A percentile compares a stretch with the other conserved stretches of the same genome.
Conservation (phyloP, 2,797 vertebrate genomes). For the Anguilla pacifica region DNA sequence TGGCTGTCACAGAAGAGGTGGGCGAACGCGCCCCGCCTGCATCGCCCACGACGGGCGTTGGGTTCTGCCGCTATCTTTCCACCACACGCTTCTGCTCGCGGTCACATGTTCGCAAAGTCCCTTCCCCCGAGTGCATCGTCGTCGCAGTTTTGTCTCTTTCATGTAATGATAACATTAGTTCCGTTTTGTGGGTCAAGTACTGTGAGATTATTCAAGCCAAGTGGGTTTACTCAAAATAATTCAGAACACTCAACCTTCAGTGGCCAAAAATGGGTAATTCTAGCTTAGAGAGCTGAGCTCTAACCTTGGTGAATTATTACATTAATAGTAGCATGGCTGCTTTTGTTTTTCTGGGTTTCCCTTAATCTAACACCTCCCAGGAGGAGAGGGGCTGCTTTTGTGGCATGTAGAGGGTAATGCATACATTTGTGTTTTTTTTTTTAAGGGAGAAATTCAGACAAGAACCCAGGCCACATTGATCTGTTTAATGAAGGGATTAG, state of each 20-base stretch:
- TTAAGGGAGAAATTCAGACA: not conserved
- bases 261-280: not conserved
- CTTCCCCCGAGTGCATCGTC: too few species aligned
- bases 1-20: not conserved
- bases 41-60: not conserved
- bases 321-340: constrained; percentile 3
- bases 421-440: not conserved
- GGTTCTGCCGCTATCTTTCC: not conserved
- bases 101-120: not conserved
- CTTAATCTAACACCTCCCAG: not conserved
- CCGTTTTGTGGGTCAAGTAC: not conserved
- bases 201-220: constrained; percentile 11
- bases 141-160: not conserved
- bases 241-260: not conserved
- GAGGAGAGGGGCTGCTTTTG: not conserved
- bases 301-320: not conserved
- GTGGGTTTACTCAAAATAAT: not conserved
- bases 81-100: not conserved
- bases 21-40: not conserved
- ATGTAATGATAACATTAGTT: constrained; percentile 17
- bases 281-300: not conserved
- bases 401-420: not conserved
- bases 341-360: not conserved
- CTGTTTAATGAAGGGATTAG: constrained; percentile 16
- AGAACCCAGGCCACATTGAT: not conserved